phyloP scores from a whole-genome alignment of 2,113 vertebrate genomes.

The Psammodynastes pulverulentus region DNA sequence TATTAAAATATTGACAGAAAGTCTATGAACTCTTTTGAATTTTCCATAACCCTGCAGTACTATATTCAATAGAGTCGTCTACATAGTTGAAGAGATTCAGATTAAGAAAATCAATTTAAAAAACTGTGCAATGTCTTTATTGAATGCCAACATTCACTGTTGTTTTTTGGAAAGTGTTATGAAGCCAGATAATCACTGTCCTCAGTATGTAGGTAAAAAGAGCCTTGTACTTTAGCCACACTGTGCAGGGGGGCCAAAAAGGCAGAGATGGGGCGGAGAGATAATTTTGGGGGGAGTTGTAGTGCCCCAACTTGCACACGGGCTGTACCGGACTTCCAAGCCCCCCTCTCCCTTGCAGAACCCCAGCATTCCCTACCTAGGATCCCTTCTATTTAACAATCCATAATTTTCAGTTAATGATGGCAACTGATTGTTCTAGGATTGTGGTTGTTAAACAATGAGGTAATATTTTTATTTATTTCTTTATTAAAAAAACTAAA shows the following conservation, averaged over 20 bases:
- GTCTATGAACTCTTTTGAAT: background rate
- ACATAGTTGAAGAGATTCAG: background rate
- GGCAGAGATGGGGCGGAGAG: background rate
- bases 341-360: background rate
- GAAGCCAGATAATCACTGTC: background rate
- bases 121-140: background rate
- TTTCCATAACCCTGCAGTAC: background rate
- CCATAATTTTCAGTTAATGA: background rate
- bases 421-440: background rate
- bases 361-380: background rate
- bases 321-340: background rate
- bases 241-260: background rate
- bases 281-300: background rate
- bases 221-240: background rate
- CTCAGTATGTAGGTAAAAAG: background rate
- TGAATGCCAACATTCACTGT: background rate
- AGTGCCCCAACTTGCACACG: background rate
- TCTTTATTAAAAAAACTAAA: background rate
- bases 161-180: background rate
- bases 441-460: background rate
- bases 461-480: background rate
- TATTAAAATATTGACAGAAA: background rate
- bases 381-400: background rate
- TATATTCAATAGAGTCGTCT: background rate
- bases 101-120: background rate